phyloP scores from a whole-genome alignment of 2,113 vertebrate genomes.

The Heliornis fulica region DNA sequence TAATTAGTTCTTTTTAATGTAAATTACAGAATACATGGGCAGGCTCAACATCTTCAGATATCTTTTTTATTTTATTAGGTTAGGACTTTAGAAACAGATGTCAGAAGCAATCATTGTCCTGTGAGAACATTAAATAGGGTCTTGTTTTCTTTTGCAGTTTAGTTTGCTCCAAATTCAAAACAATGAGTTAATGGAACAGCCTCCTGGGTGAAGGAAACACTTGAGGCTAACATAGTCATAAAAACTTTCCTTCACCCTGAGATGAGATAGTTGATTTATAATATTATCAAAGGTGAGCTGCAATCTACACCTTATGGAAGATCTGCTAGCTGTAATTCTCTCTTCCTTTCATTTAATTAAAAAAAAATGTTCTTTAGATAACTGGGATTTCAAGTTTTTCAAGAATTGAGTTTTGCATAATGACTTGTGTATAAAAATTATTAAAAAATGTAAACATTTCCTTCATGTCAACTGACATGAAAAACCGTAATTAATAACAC shows the following conservation, averaged over 20 bases:
- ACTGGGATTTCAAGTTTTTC: neutral
- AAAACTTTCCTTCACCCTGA: neutral
- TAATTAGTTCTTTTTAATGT: neutral
- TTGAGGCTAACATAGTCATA: neutral
- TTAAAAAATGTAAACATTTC: neutral
- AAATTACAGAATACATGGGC: neutral
- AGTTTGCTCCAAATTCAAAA: neutral
- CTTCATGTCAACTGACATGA: neutral
- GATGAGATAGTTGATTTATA: neutral
- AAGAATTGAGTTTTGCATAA: neutral
- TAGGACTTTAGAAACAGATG: neutral
- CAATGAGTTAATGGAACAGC: neutral
- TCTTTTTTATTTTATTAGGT: neutral
- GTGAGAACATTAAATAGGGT: neutral
- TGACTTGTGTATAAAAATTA: neutral
- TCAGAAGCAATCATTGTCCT: neutral
- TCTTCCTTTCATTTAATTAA: too few species aligned
- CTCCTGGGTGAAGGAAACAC: neutral
- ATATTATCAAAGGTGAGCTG: neutral
- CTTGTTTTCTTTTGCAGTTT: neutral
- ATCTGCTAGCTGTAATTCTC: neutral
- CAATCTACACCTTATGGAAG: neutral
- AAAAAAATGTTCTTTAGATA: neutral
- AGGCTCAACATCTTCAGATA: neutral
- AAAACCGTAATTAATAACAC: slow-evolving; percentile 3